These are phyloP conservation scores for Hypothenemus hampei DNA, from an alignment of 1,140 invertebrate genomes.

Conservation along the genomic window DNA sequence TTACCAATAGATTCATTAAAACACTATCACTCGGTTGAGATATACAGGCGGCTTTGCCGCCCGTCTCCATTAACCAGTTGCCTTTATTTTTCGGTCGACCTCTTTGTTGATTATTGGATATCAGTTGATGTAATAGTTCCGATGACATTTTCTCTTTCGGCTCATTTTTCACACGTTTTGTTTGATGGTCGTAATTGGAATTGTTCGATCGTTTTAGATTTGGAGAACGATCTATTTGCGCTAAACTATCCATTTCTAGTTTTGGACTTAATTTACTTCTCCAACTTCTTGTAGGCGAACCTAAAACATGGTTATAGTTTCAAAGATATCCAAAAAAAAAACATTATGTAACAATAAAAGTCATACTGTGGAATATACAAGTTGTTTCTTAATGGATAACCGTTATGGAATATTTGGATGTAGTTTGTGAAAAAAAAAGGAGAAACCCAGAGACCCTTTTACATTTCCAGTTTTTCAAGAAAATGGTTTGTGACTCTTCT, in stretches of 20 bases:
- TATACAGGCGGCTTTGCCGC: slow-evolving; percentile 40
- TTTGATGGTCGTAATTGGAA: slow-evolving; percentile 33
- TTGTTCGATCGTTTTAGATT: slow-evolving; percentile 38
- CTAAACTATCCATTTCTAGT: slow-evolving; percentile 21
- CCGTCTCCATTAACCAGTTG: slow-evolving; percentile 40
- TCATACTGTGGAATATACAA: too few species aligned
- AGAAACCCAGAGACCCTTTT: too few species aligned
- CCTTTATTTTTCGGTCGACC: slow-evolving; percentile 36
- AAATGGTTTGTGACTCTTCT: too few species aligned
- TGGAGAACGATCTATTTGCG: slow-evolving; percentile 20
- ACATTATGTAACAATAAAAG: too few species aligned
- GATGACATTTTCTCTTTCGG: slow-evolving; percentile 44
- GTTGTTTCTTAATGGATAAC: too few species aligned
- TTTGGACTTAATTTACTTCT: slow-evolving; percentile 27
- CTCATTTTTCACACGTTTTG: slow-evolving; percentile 39
- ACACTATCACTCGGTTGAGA: slow-evolving; percentile 63
- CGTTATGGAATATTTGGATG: too few species aligned
- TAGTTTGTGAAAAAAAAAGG: too few species aligned
- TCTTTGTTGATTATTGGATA: slow-evolving; percentile 45
- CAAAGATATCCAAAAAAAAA: too few species aligned
- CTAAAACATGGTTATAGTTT: neutral
- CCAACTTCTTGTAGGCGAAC: slow-evolving; percentile 20
- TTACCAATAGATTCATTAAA: slow-evolving; percentile 85
- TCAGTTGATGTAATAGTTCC: slow-evolving; percentile 51
- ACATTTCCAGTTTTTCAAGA: too few species aligned